A percentile compares a stretch with the other conserved stretches of the same genome.
Evolutionary conservation across 2,888 invertebrate species (phyloP).

Genomic region (Lasioglossum zephyrum): DNA sequence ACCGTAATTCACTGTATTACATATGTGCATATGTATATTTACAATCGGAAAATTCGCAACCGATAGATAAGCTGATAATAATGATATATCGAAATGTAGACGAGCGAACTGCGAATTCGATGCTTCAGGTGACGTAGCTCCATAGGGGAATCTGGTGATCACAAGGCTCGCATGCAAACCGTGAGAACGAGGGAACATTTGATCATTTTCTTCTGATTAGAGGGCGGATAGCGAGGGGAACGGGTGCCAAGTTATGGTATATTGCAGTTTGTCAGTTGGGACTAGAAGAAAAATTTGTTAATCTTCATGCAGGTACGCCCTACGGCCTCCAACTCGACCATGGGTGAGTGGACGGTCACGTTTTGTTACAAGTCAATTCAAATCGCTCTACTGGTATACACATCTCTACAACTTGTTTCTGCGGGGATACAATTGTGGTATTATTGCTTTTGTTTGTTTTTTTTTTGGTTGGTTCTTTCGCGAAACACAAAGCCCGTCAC

Average conservation of each 20-base stretch:
- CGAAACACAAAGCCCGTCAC: slow-evolving; percentile 76
- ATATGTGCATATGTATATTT: neutral
- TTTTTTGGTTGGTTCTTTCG: slow-evolving; percentile 50
- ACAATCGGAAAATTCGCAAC: slow-evolving; percentile 4
- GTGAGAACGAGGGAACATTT: slow-evolving; percentile 41
- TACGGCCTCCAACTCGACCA: slow-evolving; percentile 65
- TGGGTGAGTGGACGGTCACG: slow-evolving; percentile 59
- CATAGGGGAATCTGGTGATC: slow-evolving; percentile 43
- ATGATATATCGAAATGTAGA: neutral
- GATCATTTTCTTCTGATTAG: neutral
- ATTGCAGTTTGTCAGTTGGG: slow-evolving; percentile 40
- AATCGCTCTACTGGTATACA: slow-evolving; percentile 67
- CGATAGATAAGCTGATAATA: neutral
- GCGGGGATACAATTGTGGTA: slow-evolving; percentile 53
- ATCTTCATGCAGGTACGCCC: slow-evolving; percentile 72
- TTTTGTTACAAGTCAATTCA: slow-evolving; percentile 65
- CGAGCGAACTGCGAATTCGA: neutral
- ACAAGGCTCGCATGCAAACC: slow-evolving; percentile 64
- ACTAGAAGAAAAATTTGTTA: slow-evolving; percentile 31
- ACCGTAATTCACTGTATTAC: neutral
- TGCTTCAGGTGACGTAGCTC: slow-evolving; percentile 59
- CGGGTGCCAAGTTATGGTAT: slow-evolving; percentile 18
- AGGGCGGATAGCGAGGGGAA: neutral
- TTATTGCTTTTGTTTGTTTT: slow-evolving; percentile 47
- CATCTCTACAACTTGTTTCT: slow-evolving; percentile 58